These are phyloP conservation scores for Sminthurinus aureus DNA, from an alignment of 2,888 invertebrate genomes.

Conservation along the genomic window DNA sequence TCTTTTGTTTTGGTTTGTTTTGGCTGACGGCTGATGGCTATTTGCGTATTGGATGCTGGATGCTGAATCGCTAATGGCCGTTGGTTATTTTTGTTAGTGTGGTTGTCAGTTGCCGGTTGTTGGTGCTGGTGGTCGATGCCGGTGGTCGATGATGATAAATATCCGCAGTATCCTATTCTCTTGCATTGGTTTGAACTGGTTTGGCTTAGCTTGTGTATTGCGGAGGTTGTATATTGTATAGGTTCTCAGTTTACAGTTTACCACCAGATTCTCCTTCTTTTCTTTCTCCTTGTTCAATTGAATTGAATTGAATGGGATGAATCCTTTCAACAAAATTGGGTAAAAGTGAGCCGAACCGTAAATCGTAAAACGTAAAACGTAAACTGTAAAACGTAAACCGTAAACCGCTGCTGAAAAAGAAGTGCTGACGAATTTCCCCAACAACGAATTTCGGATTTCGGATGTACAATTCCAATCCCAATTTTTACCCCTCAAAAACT, in stretches of 20 bases:
- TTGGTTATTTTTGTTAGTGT: no score
- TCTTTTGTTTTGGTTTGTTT: not conserved
- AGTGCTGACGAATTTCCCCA: not conserved
- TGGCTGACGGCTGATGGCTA: not conserved
- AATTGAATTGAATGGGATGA: not conserved
- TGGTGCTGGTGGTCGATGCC: no score
- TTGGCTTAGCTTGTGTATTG: no score
- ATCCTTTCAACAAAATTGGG: constrained; percentile 35
- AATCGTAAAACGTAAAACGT: not conserved
- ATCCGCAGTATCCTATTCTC: not conserved
- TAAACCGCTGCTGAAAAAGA: not conserved
- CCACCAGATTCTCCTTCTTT: no score
- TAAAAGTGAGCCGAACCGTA: constrained; percentile 25
- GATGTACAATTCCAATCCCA: no score
- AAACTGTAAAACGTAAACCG: no score
- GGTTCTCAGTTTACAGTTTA: no score
- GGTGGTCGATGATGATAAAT: not conserved
- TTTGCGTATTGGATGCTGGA: not conserved
- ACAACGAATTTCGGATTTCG: no score
- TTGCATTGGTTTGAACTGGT: no score
- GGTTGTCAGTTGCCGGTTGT: no score
- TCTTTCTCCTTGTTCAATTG: constrained; percentile 7
- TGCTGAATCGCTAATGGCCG: no score
- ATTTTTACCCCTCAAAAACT: not conserved
- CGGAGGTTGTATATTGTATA: no score